Evolutionary conservation across 2,113 vertebrate species (phyloP).

Genomic region (Chunga burmeisteri): DNA sequence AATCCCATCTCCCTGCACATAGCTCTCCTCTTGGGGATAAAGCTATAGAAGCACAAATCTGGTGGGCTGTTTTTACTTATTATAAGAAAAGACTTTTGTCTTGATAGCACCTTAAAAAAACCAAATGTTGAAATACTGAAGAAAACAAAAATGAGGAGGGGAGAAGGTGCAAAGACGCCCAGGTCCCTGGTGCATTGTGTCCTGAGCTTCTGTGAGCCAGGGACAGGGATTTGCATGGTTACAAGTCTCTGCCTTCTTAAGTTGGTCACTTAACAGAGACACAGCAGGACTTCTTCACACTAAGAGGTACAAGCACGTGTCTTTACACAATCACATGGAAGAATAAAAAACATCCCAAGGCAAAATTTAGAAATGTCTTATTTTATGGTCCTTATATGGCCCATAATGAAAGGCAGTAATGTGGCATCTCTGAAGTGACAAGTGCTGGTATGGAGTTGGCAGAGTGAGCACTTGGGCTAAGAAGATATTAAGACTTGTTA

Average conservation of each 20-base stretch:
- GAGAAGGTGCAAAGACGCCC: background rate
- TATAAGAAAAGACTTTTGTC: background rate
- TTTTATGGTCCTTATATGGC: background rate
- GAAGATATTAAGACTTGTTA: no score
- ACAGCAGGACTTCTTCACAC: background rate
- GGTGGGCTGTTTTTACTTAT: background rate
- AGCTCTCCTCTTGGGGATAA: background rate
- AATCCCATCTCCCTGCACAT: background rate
- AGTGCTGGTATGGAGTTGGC: accelerated
- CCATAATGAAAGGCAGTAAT: background rate
- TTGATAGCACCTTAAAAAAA: background rate
- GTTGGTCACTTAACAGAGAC: background rate
- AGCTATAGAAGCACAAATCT: background rate
- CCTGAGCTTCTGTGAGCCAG: background rate
- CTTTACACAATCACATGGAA: background rate
- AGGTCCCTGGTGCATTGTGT: background rate
- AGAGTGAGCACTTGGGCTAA: background rate
- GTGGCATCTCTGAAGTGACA: background rate
- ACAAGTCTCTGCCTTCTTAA: background rate
- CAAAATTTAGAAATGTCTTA: background rate
- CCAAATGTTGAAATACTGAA: background rate
- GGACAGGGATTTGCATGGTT: accelerated
- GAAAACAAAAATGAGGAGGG: background rate
- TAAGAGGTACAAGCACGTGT: background rate
- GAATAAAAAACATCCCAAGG: background rate